Percentiles rank a stretch among this genome's conserved stretches.
These are phyloP conservation scores for Hydropsyche betteni DNA, from an alignment of 2,888 invertebrate species.

Conservation along the genomic window DNA sequence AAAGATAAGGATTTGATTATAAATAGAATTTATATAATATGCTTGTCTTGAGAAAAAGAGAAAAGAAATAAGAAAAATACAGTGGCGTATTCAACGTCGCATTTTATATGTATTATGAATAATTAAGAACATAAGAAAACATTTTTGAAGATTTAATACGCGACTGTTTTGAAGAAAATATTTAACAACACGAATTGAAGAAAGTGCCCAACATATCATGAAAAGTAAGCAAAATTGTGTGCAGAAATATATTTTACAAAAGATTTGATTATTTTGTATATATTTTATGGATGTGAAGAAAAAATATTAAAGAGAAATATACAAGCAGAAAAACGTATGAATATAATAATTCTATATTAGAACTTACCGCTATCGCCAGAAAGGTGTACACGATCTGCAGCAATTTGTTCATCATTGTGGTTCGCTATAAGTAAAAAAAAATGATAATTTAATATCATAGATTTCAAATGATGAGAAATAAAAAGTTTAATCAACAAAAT, in stretches of 20 bases:
- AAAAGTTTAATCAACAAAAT: too few species aligned
- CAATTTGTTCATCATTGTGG: constrained; percentile 58
- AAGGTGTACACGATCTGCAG: constrained; percentile 62
- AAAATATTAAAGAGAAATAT: constrained; percentile 3
- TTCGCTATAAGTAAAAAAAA: constrained; percentile 58
- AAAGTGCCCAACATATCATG: neutral
- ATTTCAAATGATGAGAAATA: too few species aligned
- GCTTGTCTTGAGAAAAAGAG: neutral
- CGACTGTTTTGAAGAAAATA: neutral
- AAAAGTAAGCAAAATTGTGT: constrained; percentile 11
- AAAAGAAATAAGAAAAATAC: neutral
- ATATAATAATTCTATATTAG: neutral
- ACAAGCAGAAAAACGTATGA: constrained; percentile 4
- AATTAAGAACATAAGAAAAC: neutral
- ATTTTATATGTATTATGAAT: too few species aligned
- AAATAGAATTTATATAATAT: neutral
- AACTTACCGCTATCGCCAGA: constrained; percentile 66
- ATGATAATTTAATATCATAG: neutral
- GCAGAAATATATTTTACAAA: constrained; percentile 23
- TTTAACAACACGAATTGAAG: constrained; percentile 4
- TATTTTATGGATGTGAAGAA: neutral
- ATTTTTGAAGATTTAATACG: neutral
- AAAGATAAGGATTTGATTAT: neutral
- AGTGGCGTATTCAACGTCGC: constrained; percentile 1
- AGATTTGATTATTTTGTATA: neutral